Conservation (phyloP, 2,797 vertebrate species). For the Hapalemur alaotrensis region DNA sequence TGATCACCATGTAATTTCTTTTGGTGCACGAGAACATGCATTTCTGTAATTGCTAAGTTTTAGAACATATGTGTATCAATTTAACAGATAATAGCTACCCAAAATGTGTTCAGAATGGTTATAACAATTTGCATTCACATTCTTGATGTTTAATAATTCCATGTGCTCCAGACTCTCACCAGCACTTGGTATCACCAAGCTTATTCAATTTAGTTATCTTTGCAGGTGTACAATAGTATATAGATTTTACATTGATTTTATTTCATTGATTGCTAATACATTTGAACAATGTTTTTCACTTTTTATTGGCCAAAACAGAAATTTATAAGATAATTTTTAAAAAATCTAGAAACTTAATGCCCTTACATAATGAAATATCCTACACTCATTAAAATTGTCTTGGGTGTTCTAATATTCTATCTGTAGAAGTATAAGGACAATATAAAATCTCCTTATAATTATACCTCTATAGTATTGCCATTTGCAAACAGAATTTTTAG, state of each 20-base stretch:
- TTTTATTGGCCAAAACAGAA: background rate
- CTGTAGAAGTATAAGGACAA: background rate
- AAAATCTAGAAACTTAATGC: background rate
- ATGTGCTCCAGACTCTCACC: background rate
- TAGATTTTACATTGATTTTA: slow-evolving; percentile 3
- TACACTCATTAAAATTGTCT: background rate
- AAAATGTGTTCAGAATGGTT: slow-evolving; percentile 10
- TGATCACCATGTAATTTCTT: slow-evolving; percentile 44
- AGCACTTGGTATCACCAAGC: background rate
- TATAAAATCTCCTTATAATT: background rate
- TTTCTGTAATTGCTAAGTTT: slow-evolving; percentile 53
- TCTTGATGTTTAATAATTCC: background rate
- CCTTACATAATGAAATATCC: background rate
- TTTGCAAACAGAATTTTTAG: background rate
- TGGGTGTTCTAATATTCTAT: background rate
- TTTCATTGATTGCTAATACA: background rate
- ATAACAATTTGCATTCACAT: background rate
- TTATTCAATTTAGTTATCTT: background rate
- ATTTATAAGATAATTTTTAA: background rate
- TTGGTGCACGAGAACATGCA: background rate
- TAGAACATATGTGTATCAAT: slow-evolving; percentile 1
- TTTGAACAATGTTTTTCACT: background rate
- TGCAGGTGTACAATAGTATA: background rate
- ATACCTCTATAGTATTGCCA: background rate
- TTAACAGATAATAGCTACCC: slow-evolving; percentile 39